Base-by-base conservation (phyloP, 2,888 invertebrate genomes). In the Ptychoptera albimana region DNA sequence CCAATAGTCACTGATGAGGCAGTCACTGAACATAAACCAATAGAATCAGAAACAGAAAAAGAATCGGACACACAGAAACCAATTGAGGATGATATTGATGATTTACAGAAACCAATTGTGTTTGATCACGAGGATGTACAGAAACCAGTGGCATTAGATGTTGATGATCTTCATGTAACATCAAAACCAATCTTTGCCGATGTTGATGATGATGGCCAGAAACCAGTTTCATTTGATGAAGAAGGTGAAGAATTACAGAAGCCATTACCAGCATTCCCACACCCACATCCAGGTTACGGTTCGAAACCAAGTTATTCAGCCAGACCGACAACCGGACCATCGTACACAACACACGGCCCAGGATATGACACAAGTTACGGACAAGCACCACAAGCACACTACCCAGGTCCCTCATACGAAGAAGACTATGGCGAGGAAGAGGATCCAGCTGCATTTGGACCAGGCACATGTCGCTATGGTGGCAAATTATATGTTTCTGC, bases 401-500 rank as follows among this genome's bases (percentile, higher is more conserved):
- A 61, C 46, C 57, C 61, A 9, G 40, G 40, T 15, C n/a, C 32
- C 9, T 32, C 32, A 44, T 62, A 64, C 5, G 71, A 71, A 46
- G 76, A 79, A 48, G 82, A 84, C 53, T 82, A 85, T 56, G 54
- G 52, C 8, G 60, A 60, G 44, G 79, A 76, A 50, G 84, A 85
- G 55, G 83, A 84, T 55, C 78, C 78, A 56, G 74, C 77, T 45
- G 68, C 76, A 7, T 84, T 86, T 54, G 87, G 88, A 31, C 88
- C 88, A 12, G 89, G 89, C 52, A 91, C 89, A 42, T 92, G 92
- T 57, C 74, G 91, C 55, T 92, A 89, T 55, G 87, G 88, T 46
- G 89, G 91, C 54, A 88, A 88, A 67, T 80, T 91, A 40, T 92
- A 88, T 63, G 87, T 91, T 37, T 91, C 91, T 2, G 92, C 92